Percentiles rank a stretch among this genome's conserved stretches.
Conservation (phyloP, 2,113 vertebrate species). For the Halichoerus grypus region DNA sequence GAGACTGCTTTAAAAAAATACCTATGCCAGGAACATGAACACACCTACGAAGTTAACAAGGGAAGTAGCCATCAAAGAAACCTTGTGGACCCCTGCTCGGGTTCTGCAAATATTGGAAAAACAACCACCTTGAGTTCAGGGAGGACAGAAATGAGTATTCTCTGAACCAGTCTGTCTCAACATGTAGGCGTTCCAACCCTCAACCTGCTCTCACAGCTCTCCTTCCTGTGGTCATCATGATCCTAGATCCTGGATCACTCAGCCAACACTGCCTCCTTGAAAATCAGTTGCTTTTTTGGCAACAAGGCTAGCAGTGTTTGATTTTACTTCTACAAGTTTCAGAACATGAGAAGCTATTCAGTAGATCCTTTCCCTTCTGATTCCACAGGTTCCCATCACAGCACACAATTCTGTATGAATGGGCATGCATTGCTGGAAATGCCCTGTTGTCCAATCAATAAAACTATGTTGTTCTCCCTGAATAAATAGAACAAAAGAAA, state of each 20-base stretch:
- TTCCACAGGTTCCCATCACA: not conserved
- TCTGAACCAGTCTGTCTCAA: not conserved
- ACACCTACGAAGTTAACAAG: slow-evolving; percentile 60
- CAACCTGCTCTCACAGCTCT: not conserved
- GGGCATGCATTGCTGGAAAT: not conserved
- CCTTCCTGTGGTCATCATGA: not conserved
- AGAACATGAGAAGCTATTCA: not conserved
- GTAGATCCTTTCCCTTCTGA: not conserved
- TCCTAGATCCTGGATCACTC: not conserved
- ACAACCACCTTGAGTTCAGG: not conserved
- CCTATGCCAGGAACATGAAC: slow-evolving; percentile 51
- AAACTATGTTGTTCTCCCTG: not conserved
- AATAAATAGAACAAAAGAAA: not conserved
- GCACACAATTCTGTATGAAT: not conserved
- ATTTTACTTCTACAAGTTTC: not conserved
- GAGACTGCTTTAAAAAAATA: slow-evolving; percentile 66
- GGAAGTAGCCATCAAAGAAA: slow-evolving; percentile 54
- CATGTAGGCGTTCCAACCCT: not conserved
- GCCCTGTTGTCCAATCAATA: not conserved
- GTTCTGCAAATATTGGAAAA: slow-evolving; percentile 15
- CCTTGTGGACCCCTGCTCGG: not conserved
- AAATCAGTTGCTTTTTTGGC: not conserved
- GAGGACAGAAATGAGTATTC: slow-evolving; percentile 21
- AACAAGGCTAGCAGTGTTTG: not conserved
- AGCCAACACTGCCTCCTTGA: not conserved